Evolutionary conservation across 2,797 vertebrate genomes (phyloP).

Genomic region (Pagetopsis macropterus): DNA sequence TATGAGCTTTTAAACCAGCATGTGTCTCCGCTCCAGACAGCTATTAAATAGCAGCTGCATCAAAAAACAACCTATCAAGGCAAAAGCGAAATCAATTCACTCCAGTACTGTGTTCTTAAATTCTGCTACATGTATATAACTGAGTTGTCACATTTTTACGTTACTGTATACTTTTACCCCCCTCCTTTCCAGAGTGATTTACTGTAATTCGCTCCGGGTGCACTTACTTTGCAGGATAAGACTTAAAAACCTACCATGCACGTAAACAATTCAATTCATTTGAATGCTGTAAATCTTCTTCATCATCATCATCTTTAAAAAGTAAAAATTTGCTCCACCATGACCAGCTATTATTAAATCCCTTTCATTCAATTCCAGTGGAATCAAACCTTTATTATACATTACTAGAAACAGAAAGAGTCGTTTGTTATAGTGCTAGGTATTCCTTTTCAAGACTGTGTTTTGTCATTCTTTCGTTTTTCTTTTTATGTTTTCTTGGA

Average conservation of each 20-base stretch:
- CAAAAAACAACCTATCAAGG: neutral
- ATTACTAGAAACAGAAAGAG: neutral
- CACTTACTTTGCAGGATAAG: neutral
- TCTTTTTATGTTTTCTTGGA: neutral
- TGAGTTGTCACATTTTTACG: neutral
- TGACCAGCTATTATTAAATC: too few relatives aligned
- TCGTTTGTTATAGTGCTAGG: neutral
- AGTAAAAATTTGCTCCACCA: neutral
- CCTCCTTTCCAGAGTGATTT: too few relatives aligned
- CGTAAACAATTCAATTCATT: neutral
- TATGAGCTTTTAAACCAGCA: constrained; percentile 13
- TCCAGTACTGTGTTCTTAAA: neutral
- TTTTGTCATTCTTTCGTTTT: neutral
- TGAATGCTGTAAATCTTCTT: neutral
- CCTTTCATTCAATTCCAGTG: too few relatives aligned
- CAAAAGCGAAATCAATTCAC: too few relatives aligned
- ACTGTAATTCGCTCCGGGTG: too few relatives aligned
- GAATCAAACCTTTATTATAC: neutral
- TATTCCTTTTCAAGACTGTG: too few relatives aligned
- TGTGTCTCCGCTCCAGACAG: constrained; percentile 4
- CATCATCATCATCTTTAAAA: too few relatives aligned
- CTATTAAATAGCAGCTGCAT: constrained; percentile 1
- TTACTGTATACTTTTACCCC: too few relatives aligned
- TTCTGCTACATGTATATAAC: too few relatives aligned
- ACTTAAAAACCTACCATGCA: neutral